Base-by-base conservation (phyloP, 2,888 invertebrate species). In the Falcaria lacertinaria region DNA sequence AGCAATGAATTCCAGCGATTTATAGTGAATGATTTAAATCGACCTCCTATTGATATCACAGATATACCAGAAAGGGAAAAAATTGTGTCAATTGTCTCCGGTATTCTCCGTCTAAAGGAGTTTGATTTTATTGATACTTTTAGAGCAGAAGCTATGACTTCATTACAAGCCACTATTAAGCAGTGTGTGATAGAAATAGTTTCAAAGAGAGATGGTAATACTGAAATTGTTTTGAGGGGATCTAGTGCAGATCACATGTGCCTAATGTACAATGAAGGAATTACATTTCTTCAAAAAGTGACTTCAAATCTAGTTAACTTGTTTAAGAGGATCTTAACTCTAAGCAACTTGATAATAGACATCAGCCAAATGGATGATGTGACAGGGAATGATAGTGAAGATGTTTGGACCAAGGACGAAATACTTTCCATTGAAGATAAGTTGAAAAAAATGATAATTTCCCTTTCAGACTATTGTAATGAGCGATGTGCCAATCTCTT, bases 1-100 rank as follows among this genome's bases (percentile, higher is more conserved):
- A 95, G 94, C 49, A 96, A 96, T 42, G 99, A 99, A 80, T 98
- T 99, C 78, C 95, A 96, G 67, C 92, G 96, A 58, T 96, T 97
- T 77, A 94, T 97, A 41, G 96, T 97, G 2, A 92, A 95, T 13
- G 98, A 99, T 81, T 90, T 99, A 15, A 97, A 97, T 84, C 90
- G 98, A 62, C 96, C 97, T 7, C 90, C 93, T 4, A 80, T 66
- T 35, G 89, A 89, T 54, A 70, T 80, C 1, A 87, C 85, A 48
- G 91, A 91, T 43, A 91, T 94, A 49, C 89, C 94, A 48, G 95
- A 95, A 53, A 92, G 96, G 90, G 98, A 98, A 69, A 95, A 96
- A 77, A 90, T 97, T 46, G 92, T 95, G 38, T 94, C 96, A 44
- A 95, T 97, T 56, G 94, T 98, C 14, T 95, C 98, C 71, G 98